These are phyloP conservation scores for Amitus sp. DNA, from an alignment of 2,888 invertebrate genomes.

Conservation along the genomic window DNA sequence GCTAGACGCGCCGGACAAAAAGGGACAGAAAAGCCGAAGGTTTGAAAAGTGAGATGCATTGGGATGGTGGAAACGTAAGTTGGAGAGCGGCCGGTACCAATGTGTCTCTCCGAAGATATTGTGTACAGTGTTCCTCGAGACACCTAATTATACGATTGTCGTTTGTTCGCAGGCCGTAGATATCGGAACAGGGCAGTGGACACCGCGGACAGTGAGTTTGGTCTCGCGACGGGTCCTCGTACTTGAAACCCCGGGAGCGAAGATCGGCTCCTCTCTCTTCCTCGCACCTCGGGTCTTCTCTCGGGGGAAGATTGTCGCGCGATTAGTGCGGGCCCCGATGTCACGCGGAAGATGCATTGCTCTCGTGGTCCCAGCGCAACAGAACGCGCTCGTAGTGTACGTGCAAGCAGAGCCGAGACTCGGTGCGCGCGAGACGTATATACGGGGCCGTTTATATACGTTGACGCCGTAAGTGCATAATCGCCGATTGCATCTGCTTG, in stretches of 20 bases:
- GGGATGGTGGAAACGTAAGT: slow-evolving; percentile 31
- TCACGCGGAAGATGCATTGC: slow-evolving; percentile 65
- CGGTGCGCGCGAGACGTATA: slow-evolving; percentile 37
- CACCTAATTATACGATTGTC: slow-evolving; percentile 65
- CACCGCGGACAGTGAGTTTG: slow-evolving; percentile 47
- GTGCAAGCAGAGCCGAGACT: slow-evolving; percentile 15
- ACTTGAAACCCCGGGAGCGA: background rate
- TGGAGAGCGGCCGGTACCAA: slow-evolving; percentile 44
- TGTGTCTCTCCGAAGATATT: slow-evolving; percentile 54
- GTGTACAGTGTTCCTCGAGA: slow-evolving; percentile 52
- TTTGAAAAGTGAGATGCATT: slow-evolving; percentile 36
- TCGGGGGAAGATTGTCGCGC: slow-evolving; percentile 64
- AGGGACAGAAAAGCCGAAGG: background rate
- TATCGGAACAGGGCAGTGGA: slow-evolving; percentile 44
- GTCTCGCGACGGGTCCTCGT: slow-evolving; percentile 43
- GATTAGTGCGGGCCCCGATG: slow-evolving; percentile 64
- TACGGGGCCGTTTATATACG: slow-evolving; percentile 56
- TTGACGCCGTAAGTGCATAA: slow-evolving; percentile 65
- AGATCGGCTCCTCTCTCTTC: slow-evolving; percentile 14
- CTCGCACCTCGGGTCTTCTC: slow-evolving; percentile 25
- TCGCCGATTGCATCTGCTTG: slow-evolving; percentile 65
- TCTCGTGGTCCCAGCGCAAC: slow-evolving; percentile 53
- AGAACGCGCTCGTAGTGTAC: slow-evolving; percentile 30
- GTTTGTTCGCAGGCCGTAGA: slow-evolving; percentile 53
- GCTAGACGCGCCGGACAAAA: too few relatives aligned